Evolutionary conservation across 2,797 vertebrate genomes (phyloP).

Genomic region (Semaprochilodus insignis): DNA sequence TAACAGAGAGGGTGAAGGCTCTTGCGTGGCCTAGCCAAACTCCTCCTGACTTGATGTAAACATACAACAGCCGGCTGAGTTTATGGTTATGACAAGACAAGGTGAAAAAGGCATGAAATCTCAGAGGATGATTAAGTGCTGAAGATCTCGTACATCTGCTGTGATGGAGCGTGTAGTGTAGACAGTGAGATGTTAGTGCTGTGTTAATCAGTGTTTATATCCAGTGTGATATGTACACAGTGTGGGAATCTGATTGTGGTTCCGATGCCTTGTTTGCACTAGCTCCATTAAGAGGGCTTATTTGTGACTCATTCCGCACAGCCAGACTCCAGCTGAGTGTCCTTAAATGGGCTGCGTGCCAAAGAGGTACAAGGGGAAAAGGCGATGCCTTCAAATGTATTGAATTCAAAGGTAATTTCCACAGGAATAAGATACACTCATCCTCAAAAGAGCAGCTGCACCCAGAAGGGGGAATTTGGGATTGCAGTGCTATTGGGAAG

Average conservation of each 20-base stretch:
- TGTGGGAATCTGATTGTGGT: not conserved
- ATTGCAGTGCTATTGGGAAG: too few relatives aligned
- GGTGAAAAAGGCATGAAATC: not conserved
- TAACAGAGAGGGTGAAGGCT: too few relatives aligned
- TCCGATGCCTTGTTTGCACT: slow-evolving; percentile 18
- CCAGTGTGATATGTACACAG: slow-evolving; percentile 1
- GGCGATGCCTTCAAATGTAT: not conserved
- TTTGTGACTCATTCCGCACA: not conserved
- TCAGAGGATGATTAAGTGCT: not conserved
- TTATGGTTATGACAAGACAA: slow-evolving; percentile 6
- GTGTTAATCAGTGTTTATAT: slow-evolving; percentile 20
- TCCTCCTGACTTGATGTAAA: too few relatives aligned
- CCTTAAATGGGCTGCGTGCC: not conserved
- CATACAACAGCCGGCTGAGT: not conserved
- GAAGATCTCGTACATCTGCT: not conserved
- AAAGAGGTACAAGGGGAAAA: not conserved
- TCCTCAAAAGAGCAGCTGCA: too few relatives aligned
- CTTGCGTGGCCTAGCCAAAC: too few relatives aligned
- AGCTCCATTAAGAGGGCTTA: slow-evolving; percentile 15
- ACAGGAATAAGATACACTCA: too few relatives aligned
- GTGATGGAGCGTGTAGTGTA: not conserved
- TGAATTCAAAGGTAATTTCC: not conserved
- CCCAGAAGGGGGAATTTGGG: too few relatives aligned
- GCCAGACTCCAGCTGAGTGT: not conserved
- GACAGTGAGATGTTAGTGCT: slow-evolving; percentile 11